Conservation (phyloP, 2,888 invertebrate genomes). For the Stenchaetothrips biformis region DNA sequence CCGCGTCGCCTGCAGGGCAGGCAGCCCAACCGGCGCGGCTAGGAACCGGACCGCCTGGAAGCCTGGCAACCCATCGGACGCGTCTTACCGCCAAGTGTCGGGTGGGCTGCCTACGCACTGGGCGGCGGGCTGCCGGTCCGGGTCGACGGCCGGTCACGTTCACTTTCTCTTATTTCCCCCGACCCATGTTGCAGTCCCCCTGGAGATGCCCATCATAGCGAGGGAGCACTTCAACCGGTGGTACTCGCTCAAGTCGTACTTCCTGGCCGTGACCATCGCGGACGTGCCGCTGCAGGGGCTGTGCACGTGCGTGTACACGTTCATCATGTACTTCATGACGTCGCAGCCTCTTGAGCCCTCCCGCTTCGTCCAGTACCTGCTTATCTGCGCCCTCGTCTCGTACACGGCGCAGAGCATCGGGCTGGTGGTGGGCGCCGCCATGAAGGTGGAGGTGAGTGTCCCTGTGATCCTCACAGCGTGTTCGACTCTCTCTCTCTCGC, state of each 20-base stretch:
- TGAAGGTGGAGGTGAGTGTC: slow-evolving; percentile 66
- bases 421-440: slow-evolving; percentile 74
- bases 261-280: slow-evolving; percentile 68
- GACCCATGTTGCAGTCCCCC: slow-evolving; percentile 60
- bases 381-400: slow-evolving; percentile 69
- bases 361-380: slow-evolving; percentile 66
- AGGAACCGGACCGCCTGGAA: neutral
- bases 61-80: neutral
- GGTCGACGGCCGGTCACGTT: neutral
- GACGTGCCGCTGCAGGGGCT: slow-evolving; percentile 69
- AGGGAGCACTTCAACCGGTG: slow-evolving; percentile 85
- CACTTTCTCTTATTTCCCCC: slow-evolving; percentile 8
- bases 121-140: neutral
- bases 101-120: neutral
- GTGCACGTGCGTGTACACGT: slow-evolving; percentile 68
- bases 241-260: slow-evolving; percentile 82
- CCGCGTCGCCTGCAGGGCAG: no score
- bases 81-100: neutral
- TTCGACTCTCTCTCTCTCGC: no score
- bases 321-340: slow-evolving; percentile 80
- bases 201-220: slow-evolving; percentile 72
- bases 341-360: slow-evolving; percentile 72
- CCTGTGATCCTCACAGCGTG: no score
- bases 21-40: no score
- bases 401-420: slow-evolving; percentile 84